Conservation (phyloP, 2,797 vertebrate genomes). For the Leucoraja ocellata region DNA sequence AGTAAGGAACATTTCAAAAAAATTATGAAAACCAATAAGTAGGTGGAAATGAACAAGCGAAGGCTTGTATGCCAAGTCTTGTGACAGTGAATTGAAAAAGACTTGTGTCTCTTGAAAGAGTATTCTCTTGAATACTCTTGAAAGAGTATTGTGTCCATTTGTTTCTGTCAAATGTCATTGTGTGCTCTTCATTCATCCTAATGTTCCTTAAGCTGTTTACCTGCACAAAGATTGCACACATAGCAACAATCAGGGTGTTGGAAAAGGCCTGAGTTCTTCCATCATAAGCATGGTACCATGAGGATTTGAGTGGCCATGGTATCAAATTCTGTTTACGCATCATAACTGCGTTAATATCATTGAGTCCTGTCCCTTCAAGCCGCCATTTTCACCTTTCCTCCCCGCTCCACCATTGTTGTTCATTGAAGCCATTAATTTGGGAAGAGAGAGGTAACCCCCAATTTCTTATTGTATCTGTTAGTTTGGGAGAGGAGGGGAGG, state of each 20-base stretch:
- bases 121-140: too few relatives aligned
- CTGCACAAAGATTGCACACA: not conserved
- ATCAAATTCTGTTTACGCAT: not conserved
- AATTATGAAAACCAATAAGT: not conserved
- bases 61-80: not conserved
- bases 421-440: not conserved
- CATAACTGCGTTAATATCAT: not conserved
- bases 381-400: too few relatives aligned
- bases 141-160: not conserved
- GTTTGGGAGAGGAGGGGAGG: too few relatives aligned
- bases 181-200: not conserved
- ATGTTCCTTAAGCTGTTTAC: not conserved
- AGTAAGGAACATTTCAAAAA: not conserved
- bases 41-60: slow-evolving; percentile 2
- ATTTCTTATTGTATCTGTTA: too few relatives aligned
- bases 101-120: not conserved
- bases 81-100: not conserved
- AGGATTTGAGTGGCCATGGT: not conserved
- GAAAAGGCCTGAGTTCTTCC: not conserved
- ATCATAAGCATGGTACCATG: not conserved
- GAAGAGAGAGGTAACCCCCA: not conserved
- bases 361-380: not conserved
- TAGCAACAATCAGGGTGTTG: not conserved
- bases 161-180: not conserved
- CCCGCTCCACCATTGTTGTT: too few relatives aligned